phyloP scores from a whole-genome alignment of 2,888 invertebrate genomes.

The Malachius bipustulatus region DNA sequence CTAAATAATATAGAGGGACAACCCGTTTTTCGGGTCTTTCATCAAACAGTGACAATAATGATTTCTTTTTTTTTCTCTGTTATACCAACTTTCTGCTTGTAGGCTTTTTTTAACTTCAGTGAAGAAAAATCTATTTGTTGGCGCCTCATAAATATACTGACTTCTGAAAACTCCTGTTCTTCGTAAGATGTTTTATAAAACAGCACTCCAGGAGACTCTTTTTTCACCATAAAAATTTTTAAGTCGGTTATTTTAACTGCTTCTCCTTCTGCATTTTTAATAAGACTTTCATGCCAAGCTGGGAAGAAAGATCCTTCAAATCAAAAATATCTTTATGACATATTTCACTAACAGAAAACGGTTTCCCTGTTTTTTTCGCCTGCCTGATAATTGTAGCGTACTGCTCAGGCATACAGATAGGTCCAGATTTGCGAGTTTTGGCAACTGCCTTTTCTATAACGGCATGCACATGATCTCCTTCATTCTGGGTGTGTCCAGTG shows the following conservation, averaged over 20 bases:
- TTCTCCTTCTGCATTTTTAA: constrained; percentile 1
- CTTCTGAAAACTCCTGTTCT: background rate
- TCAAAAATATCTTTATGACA: background rate
- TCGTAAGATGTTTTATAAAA: constrained; percentile 1
- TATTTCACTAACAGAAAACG: background rate
- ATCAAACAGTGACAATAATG: too few relatives aligned
- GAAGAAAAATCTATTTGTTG: background rate
- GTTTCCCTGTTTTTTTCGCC: background rate
- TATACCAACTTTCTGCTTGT: background rate
- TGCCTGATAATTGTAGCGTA: constrained; percentile 1
- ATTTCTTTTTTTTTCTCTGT: background rate
- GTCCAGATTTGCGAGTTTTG: background rate
- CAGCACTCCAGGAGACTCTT: background rate
- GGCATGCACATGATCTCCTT: background rate
- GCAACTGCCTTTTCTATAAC: constrained; percentile 1
- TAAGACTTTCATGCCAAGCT: background rate
- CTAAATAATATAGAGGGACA: background rate
- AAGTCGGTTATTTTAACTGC: background rate
- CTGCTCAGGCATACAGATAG: constrained; percentile 4
- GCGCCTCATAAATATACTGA: background rate
- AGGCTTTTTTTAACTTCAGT: constrained; percentile 1
- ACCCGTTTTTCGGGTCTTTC: constrained; percentile 2
- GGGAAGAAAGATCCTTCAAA: background rate
- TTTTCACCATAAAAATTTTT: background rate
- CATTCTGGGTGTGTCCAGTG: constrained; percentile 1